Conservation (phyloP, 2,797 vertebrate species). For the Amblyopsis hoosieri region DNA sequence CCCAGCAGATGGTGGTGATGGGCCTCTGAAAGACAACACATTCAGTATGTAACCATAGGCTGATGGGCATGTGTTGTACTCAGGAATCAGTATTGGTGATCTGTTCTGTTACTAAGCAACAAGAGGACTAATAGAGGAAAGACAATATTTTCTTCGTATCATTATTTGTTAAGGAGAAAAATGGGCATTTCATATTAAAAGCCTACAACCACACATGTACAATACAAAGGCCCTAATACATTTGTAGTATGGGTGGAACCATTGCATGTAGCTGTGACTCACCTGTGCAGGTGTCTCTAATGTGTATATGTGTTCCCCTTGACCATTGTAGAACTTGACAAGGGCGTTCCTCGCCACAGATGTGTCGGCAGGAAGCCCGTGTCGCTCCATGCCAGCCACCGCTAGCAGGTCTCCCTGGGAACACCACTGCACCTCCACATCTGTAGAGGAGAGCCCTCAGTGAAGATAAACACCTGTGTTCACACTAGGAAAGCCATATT, state of each 20-base stretch:
- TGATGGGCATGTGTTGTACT: neutral
- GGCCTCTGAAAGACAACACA: constrained; percentile 80
- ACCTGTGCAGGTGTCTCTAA: constrained; percentile 97
- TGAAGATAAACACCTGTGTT: neutral
- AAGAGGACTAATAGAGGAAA: neutral
- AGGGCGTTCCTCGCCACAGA: constrained; percentile 88
- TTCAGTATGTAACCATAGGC: neutral
- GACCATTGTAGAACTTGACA: constrained; percentile 97
- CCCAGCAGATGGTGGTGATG: constrained; percentile 98
- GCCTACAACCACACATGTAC: too few relatives aligned
- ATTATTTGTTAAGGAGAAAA: too few relatives aligned
- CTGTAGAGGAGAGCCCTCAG: constrained; percentile 63
- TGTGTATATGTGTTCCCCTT: constrained; percentile 97
- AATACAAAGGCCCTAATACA: too few relatives aligned
- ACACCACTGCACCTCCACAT: constrained; percentile 98
- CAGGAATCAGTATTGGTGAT: neutral
- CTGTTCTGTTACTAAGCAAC: neutral
- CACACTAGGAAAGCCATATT: neutral
- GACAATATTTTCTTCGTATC: neutral
- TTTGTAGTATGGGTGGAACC: too few relatives aligned
- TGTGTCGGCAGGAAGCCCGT: constrained; percentile 81
- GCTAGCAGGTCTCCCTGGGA: constrained; percentile 96
- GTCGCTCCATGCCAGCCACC: constrained; percentile 95
- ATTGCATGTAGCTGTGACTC: constrained; percentile 11
- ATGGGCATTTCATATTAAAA: too few relatives aligned